These are phyloP conservation scores for Dicaeum eximium DNA, from an alignment of 2,113 vertebrate species.

Conservation along the genomic window DNA sequence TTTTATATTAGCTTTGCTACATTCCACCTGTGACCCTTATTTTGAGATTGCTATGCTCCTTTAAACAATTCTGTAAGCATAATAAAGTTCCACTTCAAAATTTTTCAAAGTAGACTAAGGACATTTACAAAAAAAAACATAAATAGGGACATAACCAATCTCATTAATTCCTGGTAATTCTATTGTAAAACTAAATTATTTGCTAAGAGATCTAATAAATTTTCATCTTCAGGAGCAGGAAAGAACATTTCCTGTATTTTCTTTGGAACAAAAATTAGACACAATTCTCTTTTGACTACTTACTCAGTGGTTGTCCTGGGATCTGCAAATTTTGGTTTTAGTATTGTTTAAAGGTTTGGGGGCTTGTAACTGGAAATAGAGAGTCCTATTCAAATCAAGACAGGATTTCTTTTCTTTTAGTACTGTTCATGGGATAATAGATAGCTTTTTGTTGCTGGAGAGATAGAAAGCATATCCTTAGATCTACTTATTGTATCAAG, in stretches of 20 bases:
- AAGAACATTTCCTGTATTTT: conserved; percentile 48
- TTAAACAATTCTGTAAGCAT: conserved; percentile 72
- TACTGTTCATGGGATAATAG: not conserved
- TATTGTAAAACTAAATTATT: conserved; percentile 68
- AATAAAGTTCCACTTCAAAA: conserved; percentile 75
- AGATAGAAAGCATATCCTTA: not conserved
- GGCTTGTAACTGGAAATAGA: not conserved
- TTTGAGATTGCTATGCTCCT: conserved; percentile 62
- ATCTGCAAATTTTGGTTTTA: not conserved
- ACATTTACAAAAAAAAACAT: conserved; percentile 57
- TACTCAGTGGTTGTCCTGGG: not conserved
- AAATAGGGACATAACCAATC: conserved; percentile 74
- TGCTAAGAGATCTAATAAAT: conserved; percentile 65
- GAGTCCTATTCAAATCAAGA: not conserved
- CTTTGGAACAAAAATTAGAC: conserved; percentile 30
- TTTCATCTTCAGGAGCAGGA: conserved; percentile 15
- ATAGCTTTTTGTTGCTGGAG: not conserved
- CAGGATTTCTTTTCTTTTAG: not conserved
- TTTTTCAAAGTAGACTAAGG: conserved; percentile 68
- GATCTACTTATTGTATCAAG: not conserved
- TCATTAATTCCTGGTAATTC: conserved; percentile 76
- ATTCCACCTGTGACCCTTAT: conserved; percentile 83
- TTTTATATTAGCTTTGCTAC: conserved; percentile 81
- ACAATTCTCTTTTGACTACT: not conserved
- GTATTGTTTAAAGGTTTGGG: accelerated